Conservation (phyloP, 2,888 invertebrate species). For the Drosophila cracens region DNA sequence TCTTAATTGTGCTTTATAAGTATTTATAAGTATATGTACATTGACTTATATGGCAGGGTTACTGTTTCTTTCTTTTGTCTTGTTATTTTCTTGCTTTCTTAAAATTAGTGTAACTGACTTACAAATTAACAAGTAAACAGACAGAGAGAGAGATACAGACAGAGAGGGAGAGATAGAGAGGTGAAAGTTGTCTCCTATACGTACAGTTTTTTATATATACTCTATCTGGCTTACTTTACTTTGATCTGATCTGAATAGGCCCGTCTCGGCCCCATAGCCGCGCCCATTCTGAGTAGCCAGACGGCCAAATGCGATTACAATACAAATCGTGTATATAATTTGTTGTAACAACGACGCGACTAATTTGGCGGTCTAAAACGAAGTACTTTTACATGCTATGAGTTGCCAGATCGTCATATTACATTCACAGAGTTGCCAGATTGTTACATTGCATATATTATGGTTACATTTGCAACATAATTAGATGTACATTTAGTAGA, state of each 20-base stretch:
- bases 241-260: constrained; percentile 37
- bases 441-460: too few relatives aligned
- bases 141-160: neutral
- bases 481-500: neutral
- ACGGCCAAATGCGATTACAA: neutral
- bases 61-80: constrained; percentile 18
- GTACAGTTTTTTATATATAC: constrained; percentile 45
- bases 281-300: constrained; percentile 36
- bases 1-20: constrained; percentile 46
- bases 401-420: too few relatives aligned
- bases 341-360: too few relatives aligned
- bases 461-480: too few relatives aligned
- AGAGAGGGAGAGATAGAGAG: neutral
- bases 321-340: neutral
- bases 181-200: constrained; percentile 35
- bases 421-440: too few relatives aligned
- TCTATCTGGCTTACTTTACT: constrained; percentile 18
- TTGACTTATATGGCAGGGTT: constrained; percentile 55
- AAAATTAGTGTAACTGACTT: constrained; percentile 66
- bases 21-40: constrained; percentile 56
- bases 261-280: constrained; percentile 8
- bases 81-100: constrained; percentile 47
- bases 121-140: constrained; percentile 52
- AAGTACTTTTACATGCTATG: too few relatives aligned
- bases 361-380: too few relatives aligned